These are phyloP conservation scores for Acleris cristana DNA, from an alignment of 2,888 invertebrate species.

Conservation along the genomic window DNA sequence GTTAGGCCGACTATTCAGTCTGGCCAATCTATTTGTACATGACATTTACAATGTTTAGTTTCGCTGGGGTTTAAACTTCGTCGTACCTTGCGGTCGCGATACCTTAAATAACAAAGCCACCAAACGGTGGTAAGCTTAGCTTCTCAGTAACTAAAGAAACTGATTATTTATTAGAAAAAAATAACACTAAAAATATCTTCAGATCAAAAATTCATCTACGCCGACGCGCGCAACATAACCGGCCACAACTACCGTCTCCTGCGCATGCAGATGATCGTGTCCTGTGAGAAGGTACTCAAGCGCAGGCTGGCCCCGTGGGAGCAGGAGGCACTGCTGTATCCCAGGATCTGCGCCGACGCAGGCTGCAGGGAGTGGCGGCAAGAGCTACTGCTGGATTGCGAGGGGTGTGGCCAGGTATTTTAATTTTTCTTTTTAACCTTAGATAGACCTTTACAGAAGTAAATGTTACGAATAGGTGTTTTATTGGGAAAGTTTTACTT, in stretches of 20 bases:
- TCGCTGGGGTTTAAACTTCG: no score
- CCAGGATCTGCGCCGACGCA: conserved; percentile 83
- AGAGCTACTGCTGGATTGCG: conserved; percentile 78
- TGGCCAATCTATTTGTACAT: no score
- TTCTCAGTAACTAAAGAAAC: no score
- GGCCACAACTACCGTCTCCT: conserved; percentile 85
- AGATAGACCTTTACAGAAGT: no score
- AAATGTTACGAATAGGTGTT: no score
- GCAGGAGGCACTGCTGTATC: conserved; percentile 87
- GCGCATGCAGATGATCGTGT: conserved; percentile 85
- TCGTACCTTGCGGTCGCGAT: no score
- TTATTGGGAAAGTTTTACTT: no score
- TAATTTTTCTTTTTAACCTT: no score
- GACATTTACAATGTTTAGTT: no score
- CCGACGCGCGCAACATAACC: conserved; percentile 70
- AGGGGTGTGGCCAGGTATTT: conserved; percentile 82
- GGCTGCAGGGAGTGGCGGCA: conserved; percentile 83
- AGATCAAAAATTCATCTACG: conserved; percentile 83
- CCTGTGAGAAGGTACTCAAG: conserved; percentile 83
- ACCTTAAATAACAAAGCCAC: no score
- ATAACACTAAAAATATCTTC: conserved; percentile 23
- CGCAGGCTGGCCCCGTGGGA: conserved; percentile 86
- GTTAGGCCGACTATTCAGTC: no score
- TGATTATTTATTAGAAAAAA: background rate
- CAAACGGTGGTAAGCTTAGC: no score